Conservation (phyloP, 2,797 vertebrate genomes). For the Hemibagrus guttatus region DNA sequence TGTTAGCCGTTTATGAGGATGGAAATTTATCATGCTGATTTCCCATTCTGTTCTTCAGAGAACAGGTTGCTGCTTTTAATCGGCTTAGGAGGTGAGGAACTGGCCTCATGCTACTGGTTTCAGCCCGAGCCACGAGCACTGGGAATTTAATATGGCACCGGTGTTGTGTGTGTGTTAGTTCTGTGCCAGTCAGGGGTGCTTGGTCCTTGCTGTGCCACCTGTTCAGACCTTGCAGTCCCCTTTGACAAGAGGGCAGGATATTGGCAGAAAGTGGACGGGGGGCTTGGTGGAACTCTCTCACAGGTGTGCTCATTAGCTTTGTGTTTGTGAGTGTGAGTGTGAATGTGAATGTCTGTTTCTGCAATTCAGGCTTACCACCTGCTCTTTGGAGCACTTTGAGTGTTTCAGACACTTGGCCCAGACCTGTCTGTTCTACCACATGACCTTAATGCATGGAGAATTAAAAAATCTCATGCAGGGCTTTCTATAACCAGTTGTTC, state of each 20-base stretch:
- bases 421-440: slow-evolving; percentile 75
- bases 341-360: slow-evolving; percentile 66
- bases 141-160: slow-evolving; percentile 31
- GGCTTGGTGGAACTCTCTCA: slow-evolving; percentile 61
- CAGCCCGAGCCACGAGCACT: slow-evolving; percentile 4
- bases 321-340: slow-evolving; percentile 60
- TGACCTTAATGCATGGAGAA: slow-evolving; percentile 77
- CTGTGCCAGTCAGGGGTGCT: slow-evolving; percentile 76
- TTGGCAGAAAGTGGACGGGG: slow-evolving; percentile 49
- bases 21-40: slow-evolving; percentile 23
- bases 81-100: slow-evolving; percentile 20
- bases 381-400: slow-evolving; percentile 54
- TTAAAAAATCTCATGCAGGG: background rate
- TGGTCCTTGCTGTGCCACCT: slow-evolving; percentile 66
- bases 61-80: slow-evolving; percentile 36
- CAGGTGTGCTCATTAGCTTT: slow-evolving; percentile 79
- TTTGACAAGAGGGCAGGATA: slow-evolving; percentile 73
- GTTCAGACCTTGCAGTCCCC: slow-evolving; percentile 71
- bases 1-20: background rate
- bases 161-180: slow-evolving; percentile 62
- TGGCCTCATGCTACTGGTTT: slow-evolving; percentile 22
- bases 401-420: slow-evolving; percentile 61
- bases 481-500: slow-evolving; percentile 71
- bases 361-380: slow-evolving; percentile 52
- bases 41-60: slow-evolving; percentile 18